Conservation (phyloP, 1,140 invertebrate genomes). For the Phortica variegata region DNA sequence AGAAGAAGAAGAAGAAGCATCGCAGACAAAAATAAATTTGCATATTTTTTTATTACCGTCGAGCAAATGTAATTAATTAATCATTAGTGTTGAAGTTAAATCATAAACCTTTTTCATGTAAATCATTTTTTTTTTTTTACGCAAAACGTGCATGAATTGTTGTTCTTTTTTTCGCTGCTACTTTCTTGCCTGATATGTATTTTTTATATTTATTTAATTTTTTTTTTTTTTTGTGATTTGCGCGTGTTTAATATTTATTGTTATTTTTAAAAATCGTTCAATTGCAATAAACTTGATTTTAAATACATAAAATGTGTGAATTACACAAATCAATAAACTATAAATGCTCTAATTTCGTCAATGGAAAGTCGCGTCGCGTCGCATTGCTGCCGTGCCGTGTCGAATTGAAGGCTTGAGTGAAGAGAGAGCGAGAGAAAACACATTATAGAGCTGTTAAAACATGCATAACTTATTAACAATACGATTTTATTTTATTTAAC, state of each 20-base stretch:
- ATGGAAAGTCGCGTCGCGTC: not conserved
- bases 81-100: too few relatives aligned
- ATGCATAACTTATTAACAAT: not conserved
- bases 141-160: not conserved
- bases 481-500: not conserved
- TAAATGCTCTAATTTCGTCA: conserved; percentile 47
- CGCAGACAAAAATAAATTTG: too few relatives aligned
- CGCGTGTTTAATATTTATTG: not conserved
- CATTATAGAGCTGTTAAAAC: not conserved
- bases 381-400: not conserved
- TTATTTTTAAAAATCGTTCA: conserved; percentile 25
- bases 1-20: too few relatives aligned
- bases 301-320: conserved; percentile 47
- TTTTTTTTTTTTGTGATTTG: conserved; percentile 4
- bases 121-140: not conserved
- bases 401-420: too few relatives aligned
- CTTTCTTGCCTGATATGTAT: not conserved
- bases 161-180: not conserved
- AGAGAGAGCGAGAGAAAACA: not conserved
- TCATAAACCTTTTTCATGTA: not conserved
- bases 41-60: too few relatives aligned
- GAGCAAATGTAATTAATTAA: too few relatives aligned
- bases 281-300: conserved; percentile 46
- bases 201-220: not conserved
- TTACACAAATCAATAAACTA: conserved; percentile 43